phyloP scores from a whole-genome alignment of 2,113 vertebrate genomes.

The Stigmatopora argus region DNA sequence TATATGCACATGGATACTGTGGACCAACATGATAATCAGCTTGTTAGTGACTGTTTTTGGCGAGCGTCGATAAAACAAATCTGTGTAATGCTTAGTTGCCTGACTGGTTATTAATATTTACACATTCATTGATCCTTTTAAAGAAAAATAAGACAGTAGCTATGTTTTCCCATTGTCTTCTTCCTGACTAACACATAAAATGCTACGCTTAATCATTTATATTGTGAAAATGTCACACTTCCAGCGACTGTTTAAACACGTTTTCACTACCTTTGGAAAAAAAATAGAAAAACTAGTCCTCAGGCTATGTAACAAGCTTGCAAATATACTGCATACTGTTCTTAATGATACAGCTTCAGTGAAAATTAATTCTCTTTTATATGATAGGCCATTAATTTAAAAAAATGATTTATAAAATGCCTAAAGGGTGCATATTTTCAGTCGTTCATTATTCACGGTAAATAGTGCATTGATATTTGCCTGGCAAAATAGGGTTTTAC shows the following conservation, averaged over 20 bases:
- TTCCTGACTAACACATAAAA: neutral
- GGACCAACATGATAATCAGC: constrained; percentile 70
- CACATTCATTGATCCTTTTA: neutral
- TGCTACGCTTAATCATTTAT: constrained; percentile 5
- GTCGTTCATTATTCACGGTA: constrained; percentile 26
- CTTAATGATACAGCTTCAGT: constrained; percentile 17
- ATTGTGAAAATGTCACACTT: constrained; percentile 1
- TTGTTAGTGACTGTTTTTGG: constrained; percentile 63
- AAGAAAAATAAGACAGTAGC: neutral
- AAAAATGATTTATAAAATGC: constrained; percentile 10
- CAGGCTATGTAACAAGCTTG: constrained; percentile 17
- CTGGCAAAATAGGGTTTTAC: constrained; percentile 10
- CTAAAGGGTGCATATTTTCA: neutral
- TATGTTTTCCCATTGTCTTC: neutral
- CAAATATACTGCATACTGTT: neutral
- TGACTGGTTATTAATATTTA: constrained; percentile 1
- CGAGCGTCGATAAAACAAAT: constrained; percentile 46
- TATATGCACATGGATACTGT: constrained; percentile 31
- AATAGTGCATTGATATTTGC: constrained; percentile 22
- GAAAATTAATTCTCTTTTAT: constrained; percentile 13
- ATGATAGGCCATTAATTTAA: constrained; percentile 20
- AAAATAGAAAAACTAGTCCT: constrained; percentile 1
- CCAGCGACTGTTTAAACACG: constrained; percentile 4
- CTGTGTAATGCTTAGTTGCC: neutral
- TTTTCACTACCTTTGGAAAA: constrained; percentile 18